Percentiles rank a stretch among this genome's conserved stretches.
Evolutionary conservation across 2,888 invertebrate genomes (phyloP).

Genomic region (Ectemnius continuus): DNA sequence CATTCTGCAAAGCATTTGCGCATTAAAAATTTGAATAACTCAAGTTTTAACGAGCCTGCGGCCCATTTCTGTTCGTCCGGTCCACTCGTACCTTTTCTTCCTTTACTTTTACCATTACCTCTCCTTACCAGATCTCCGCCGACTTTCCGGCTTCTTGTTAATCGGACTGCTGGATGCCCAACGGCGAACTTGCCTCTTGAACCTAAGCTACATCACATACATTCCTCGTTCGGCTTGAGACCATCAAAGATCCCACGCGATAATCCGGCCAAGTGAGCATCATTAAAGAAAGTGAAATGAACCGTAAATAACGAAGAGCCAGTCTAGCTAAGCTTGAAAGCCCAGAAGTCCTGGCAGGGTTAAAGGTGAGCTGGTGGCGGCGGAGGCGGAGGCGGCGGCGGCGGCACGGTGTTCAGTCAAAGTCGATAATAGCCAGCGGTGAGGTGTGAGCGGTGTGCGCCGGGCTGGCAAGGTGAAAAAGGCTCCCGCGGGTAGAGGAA

Average conservation of each 20-base stretch:
- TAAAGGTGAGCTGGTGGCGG: constrained; percentile 66
- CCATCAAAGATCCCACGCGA: too few relatives aligned
- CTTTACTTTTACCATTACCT: constrained; percentile 28
- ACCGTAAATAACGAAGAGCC: too few relatives aligned
- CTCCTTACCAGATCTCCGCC: constrained; percentile 37
- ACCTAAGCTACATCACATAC: too few relatives aligned
- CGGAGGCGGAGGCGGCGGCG: too few relatives aligned
- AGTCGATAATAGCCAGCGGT: constrained; percentile 71
- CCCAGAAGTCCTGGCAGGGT: constrained; percentile 57
- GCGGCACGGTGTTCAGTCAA: constrained; percentile 60
- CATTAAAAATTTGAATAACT: constrained; percentile 76
- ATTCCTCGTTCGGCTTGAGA: too few relatives aligned
- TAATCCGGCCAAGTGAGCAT: too few relatives aligned
- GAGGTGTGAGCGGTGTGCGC: constrained; percentile 62
- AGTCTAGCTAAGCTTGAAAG: too few relatives aligned
- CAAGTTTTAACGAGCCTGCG: constrained; percentile 74
- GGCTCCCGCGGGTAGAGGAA: constrained; percentile 39
- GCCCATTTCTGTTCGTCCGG: constrained; percentile 47
- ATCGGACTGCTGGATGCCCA: constrained; percentile 48
- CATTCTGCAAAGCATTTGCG: constrained; percentile 71
- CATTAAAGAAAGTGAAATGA: too few relatives aligned
- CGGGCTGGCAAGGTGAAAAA: constrained; percentile 63
- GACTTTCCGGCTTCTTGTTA: constrained; percentile 62
- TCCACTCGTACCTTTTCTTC: constrained; percentile 30
- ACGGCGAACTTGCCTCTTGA: too few relatives aligned